A percentile compares a stretch with the other conserved stretches of the same genome.
Conservation (phyloP, 2,888 invertebrate species). For the Isotomurus palustris region DNA sequence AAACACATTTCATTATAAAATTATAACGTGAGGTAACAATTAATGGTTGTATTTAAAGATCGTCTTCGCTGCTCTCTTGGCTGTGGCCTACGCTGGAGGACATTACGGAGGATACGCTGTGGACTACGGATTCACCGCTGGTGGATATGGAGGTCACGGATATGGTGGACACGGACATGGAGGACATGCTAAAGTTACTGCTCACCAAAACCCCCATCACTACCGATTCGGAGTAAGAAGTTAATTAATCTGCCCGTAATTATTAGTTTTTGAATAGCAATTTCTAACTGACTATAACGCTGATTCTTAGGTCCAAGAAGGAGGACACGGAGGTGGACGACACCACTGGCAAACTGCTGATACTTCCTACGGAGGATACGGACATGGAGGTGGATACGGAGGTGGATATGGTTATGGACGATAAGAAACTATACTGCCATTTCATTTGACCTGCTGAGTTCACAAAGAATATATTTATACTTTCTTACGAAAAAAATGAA, state of each 20-base stretch:
- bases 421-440: neutral
- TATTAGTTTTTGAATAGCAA: neutral
- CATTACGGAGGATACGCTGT: conserved; percentile 4
- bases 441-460: neutral
- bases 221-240: conserved; percentile 1
- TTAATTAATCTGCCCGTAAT: neutral
- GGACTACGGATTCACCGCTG: conserved; percentile 7
- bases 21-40: neutral
- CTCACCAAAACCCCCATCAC: conserved; percentile 2
- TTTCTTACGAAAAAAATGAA: neutral
- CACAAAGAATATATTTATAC: no score
- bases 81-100: neutral
- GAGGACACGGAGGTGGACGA: conserved; percentile 5
- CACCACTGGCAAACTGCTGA: conserved; percentile 11
- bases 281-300: neutral
- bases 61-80: neutral
- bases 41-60: neutral
- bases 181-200: neutral
- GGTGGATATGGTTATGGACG: conserved; percentile 12
- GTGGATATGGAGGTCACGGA: conserved; percentile 1
- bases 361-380: conserved; percentile 8
- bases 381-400: conserved; percentile 8
- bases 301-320: neutral
- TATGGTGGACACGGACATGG: conserved; percentile 8
- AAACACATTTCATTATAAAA: neutral